Evolutionary conservation across 2,888 invertebrate genomes (phyloP), one percentile per base, ranked within the genome.

Genomic region (Ormyrus nitidulus): DNA sequence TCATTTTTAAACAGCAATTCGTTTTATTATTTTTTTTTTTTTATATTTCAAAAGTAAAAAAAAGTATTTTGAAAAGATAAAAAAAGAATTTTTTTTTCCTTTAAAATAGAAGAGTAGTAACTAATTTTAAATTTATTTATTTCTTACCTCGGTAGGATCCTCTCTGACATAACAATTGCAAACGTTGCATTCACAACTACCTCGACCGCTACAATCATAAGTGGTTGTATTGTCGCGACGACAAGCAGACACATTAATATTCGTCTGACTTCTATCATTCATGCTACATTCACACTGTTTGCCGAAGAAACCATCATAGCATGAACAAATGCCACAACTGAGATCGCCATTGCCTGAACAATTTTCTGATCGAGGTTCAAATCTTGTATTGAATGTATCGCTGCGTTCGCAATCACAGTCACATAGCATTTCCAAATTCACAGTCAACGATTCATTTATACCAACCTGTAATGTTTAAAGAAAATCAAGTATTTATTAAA

Each of bases 401-500:
- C 87, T 84, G 81, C 93, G 93, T 91, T 99, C 99, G 89, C 99
- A 99, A 6, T 96, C 96, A 87, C 99, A 99, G 85, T 97, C 96
- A 89, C 99, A 99, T 53, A 98, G 92, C 94, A 99, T 97, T 89
- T 98, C 96, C 84, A 99, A 92, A 85, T 98, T 95, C 34, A 99
- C 94, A 1, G 93, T 93, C 75, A 99, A 93, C 85, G 95, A 95
- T 91, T 99, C 99, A 74, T 97, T 95, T 82, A 98, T 94, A 83
- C 98, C 99, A 34, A 98, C 89, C 90, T 90, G 61, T 6, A 59
- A 54, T 70, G 6, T 11, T 49, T 49, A 56, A 48, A n/a, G 6
- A 59, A 66, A 59, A 19, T 19, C 19, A 19, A 19, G 19, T 19
- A 19, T 19, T 19, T 19, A 19, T 19, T 19, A 19, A 19, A 19